Evolutionary conservation across 2,113 vertebrate genomes (phyloP).

Genomic region (rabbit (Oryctolagus cuniculus)): DNA sequence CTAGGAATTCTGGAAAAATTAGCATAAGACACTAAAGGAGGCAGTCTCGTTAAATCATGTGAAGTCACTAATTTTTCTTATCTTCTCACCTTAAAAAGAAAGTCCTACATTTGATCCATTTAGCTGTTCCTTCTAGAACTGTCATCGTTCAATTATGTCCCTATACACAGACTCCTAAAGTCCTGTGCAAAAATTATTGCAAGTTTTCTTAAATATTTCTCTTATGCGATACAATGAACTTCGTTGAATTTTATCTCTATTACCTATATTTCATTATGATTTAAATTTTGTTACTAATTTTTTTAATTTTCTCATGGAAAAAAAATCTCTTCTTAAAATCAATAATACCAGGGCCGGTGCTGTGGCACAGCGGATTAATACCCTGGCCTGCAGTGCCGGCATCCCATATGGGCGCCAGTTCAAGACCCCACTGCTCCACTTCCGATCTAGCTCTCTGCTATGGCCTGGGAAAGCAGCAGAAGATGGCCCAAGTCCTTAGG

Average conservation of each 20-base stretch:
- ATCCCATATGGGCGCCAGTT: no score
- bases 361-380: no score
- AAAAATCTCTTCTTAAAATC: conserved; percentile 44
- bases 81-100: conserved; percentile 61
- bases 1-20: conserved; percentile 54
- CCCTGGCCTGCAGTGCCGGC: no score
- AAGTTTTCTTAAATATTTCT: conserved; percentile 79
- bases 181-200: conserved; percentile 74
- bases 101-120: conserved; percentile 77
- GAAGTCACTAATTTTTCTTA: conserved; percentile 68
- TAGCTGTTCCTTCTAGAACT: conserved; percentile 78
- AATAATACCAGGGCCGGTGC: no score
- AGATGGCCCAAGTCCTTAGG: no score
- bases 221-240: conserved; percentile 80
- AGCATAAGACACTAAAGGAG: conserved; percentile 45
- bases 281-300: conserved; percentile 73
- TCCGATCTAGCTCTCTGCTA: no score
- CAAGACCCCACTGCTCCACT: no score
- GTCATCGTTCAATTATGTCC: conserved; percentile 82
- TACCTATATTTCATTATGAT: conserved; percentile 77
- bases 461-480: no score
- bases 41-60: conserved; percentile 68
- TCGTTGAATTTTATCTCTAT: conserved; percentile 81
- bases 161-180: conserved; percentile 78
- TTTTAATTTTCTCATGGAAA: conserved; percentile 37